Conservation (phyloP, 2,888 invertebrate species). For the Lamproptera curius region DNA sequence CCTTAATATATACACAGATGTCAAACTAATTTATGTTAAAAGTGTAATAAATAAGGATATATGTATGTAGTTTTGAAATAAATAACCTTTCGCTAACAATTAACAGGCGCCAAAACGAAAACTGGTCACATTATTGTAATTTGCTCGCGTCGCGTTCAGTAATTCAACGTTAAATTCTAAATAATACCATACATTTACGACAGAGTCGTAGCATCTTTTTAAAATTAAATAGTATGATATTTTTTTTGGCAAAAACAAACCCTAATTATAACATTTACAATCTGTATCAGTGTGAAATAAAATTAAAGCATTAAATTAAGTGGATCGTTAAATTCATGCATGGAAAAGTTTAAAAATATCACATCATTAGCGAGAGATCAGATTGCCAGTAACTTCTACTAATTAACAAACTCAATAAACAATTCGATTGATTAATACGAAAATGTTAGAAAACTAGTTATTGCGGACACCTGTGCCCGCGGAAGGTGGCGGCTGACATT, state of each 20-base stretch:
- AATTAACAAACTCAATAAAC: constrained; percentile 19
- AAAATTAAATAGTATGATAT: too few species aligned
- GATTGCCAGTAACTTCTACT: constrained; percentile 12
- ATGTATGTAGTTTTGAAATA: not conserved
- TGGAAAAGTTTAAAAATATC: not conserved
- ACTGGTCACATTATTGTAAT: not conserved
- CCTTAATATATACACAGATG: not conserved
- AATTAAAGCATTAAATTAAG: not conserved
- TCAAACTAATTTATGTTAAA: not conserved
- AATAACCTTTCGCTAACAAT: not conserved
- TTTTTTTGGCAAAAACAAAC: too few species aligned
- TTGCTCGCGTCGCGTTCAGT: not conserved
- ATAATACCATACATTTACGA: not conserved
- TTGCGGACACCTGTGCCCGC: constrained; percentile 17
- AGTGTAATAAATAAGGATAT: too few species aligned
- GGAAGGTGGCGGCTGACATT: constrained; percentile 20
- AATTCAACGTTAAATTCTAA: too few species aligned
- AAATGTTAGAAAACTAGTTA: constrained; percentile 11
- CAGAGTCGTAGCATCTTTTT: not conserved
- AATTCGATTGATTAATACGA: constrained; percentile 16
- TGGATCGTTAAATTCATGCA: not conserved
- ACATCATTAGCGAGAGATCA: constrained; percentile 4
- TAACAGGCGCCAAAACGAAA: not conserved
- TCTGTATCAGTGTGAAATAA: not conserved
- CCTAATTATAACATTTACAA: too few species aligned